These are phyloP conservation scores for Diorhabda carinulata DNA, from an alignment of 1,140 invertebrate species.

Conservation along the genomic window DNA sequence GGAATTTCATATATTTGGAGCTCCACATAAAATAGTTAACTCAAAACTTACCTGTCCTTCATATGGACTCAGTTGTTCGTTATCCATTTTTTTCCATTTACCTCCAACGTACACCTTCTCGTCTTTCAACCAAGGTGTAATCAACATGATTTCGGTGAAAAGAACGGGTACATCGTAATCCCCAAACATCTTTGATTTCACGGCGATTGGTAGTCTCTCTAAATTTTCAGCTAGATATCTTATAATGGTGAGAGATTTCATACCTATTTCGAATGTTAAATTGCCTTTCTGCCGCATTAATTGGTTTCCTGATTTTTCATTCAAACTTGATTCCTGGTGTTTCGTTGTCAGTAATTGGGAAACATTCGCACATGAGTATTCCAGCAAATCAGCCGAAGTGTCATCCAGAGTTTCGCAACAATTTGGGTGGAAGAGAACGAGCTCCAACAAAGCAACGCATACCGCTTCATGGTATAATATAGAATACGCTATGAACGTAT, in stretches of 20 bases:
- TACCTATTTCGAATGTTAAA: constrained; percentile 66
- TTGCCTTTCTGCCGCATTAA: constrained; percentile 60
- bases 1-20: no score
- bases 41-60: constrained; percentile 53
- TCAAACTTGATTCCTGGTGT: constrained; percentile 44
- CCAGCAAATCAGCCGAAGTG: constrained; percentile 66
- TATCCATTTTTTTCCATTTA: constrained; percentile 58
- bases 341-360: constrained; percentile 39
- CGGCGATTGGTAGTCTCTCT: constrained; percentile 56
- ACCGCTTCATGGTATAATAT: constrained; percentile 46
- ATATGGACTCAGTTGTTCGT: constrained; percentile 56
- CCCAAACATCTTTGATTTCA: constrained; percentile 59
- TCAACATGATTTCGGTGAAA: constrained; percentile 62
- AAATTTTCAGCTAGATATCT: constrained; percentile 56
- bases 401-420: constrained; percentile 65
- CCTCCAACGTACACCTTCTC: constrained; percentile 55
- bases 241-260: constrained; percentile 67
- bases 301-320: constrained; percentile 55
- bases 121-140: constrained; percentile 65
- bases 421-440: constrained; percentile 69
- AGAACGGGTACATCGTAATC: constrained; percentile 71
- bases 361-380: constrained; percentile 57
- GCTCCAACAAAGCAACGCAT: constrained; percentile 66
- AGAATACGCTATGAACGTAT: constrained; percentile 70
- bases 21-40: neutral